Percentiles rank a stretch among this genome's conserved stretches.
These are phyloP conservation scores for Lycorma delicatula DNA, from an alignment of 1,140 invertebrate species.

Conservation along the genomic window DNA sequence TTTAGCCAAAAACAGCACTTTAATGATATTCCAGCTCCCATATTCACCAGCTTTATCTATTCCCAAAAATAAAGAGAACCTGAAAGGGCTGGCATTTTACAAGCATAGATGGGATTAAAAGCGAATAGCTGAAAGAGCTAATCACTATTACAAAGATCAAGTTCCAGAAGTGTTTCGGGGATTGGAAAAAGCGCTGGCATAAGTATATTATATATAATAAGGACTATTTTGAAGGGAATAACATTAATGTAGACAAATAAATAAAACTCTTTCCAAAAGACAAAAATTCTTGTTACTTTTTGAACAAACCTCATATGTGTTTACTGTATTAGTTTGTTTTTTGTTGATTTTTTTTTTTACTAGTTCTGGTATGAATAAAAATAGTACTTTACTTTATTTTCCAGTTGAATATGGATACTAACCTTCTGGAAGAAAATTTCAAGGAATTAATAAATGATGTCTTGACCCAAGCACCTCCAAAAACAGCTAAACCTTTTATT, in stretches of 20 bases:
- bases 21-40: too few relatives aligned
- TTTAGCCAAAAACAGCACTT: too few relatives aligned
- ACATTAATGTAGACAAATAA: not conserved
- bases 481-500: constrained; percentile 54
- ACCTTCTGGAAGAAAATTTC: constrained; percentile 64
- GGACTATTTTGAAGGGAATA: not conserved
- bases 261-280: not conserved
- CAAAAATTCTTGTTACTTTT: not conserved
- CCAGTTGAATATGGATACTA: constrained; percentile 59
- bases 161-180: too few relatives aligned
- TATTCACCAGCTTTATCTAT: too few relatives aligned
- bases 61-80: too few relatives aligned
- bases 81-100: too few relatives aligned
- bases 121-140: too few relatives aligned
- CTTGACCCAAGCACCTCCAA: constrained; percentile 50
- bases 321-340: not conserved
- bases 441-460: constrained; percentile 51
- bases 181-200: too few relatives aligned
- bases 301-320: not conserved
- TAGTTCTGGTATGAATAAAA: constrained; percentile 14
- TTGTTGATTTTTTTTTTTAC: constrained; percentile 9
- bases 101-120: too few relatives aligned
- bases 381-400: constrained; percentile 30
- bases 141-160: too few relatives aligned
- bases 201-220: not conserved